Base-by-base conservation (phyloP, 1,140 invertebrate genomes). In the Macrobrachium nipponense region DNA sequence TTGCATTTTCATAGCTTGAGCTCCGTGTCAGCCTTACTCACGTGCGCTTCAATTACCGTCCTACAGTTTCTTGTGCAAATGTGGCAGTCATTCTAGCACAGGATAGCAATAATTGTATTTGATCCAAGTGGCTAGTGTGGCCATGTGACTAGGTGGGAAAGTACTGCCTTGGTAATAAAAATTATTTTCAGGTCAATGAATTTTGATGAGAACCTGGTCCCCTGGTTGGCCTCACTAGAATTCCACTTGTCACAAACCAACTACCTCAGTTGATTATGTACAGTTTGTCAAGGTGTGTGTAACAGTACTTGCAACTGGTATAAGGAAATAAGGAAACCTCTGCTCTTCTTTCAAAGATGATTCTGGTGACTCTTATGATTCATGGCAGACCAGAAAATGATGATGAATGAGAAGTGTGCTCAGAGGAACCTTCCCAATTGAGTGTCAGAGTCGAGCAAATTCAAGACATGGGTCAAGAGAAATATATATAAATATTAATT, bases 221-320 rank as follows among this genome's bases (percentile, higher is more conserved):
- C 77, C 76, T 61, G 51, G 20, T 36, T 68, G 43, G 84, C 77
- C 66, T n/a, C 43, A 62, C 70, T 80, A 86, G 72, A 60, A 86
- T 86, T 86, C 77, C 77, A 80, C 84, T 75, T 86, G 84, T 66
- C 84, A 86, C 84, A 86, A 86, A 86, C 77, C 84, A 86, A 72
- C 84, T 86, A 86, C 84, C 84, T 86, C 84, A 86, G 84, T 86
- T 86, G 84, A 86, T 86, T 60, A 66, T 86, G 84, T 86, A 80
- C 77, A 86, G 84, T 85, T 81, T 78, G 77, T 86, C 59, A 86
- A 80, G 84, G 68, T 80, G 84, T 68, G 68, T 64, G 68, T 79
- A 51, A 51, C 5, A 51, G 51, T 51, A 12, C 51, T 51, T 51
- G 12, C 12, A 12, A 51, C 3, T 51, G 12, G 51, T 51, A 12